Evolutionary conservation across 1,140 invertebrate genomes (phyloP).

Genomic region (Ectropis grisescens): DNA sequence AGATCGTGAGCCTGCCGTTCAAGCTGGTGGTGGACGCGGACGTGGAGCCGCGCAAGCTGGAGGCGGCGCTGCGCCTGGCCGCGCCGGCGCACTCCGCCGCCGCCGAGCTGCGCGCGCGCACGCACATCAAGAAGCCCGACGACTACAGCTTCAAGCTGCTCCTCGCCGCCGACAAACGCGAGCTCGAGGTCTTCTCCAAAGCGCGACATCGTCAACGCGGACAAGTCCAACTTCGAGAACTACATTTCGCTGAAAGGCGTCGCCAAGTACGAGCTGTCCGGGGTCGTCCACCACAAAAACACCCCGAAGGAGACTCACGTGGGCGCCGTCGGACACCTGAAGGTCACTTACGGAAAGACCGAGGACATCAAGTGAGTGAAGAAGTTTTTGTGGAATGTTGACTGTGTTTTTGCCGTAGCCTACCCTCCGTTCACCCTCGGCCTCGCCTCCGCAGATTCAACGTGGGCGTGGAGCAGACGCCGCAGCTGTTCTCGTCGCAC

Average conservation of each 20-base stretch:
- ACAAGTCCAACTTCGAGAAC: conserved; percentile 75
- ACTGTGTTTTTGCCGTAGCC: no score
- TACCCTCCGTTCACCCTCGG: no score
- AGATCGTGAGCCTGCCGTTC: conserved; percentile 68
- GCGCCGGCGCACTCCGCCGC: conserved; percentile 72
- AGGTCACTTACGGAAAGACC: conserved; percentile 51
- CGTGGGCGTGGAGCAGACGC: conserved; percentile 61
- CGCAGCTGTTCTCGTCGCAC: conserved; percentile 66
- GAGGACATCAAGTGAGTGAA: conserved; percentile 71
- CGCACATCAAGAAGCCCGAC: conserved; percentile 59
- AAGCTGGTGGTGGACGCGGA: conserved; percentile 65
- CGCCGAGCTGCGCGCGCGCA: conserved; percentile 70
- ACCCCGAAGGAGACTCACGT: conserved; percentile 70
- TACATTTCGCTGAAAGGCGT: conserved; percentile 73
- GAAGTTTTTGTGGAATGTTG: no score
- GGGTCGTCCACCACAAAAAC: conserved; percentile 68
- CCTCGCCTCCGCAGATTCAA: conserved; percentile 61
- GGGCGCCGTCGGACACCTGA: conserved; percentile 57
- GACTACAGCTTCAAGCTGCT: conserved; percentile 75
- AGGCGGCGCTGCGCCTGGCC: conserved; percentile 61
- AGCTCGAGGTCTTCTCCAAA: conserved; percentile 71
- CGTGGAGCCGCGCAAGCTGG: conserved; percentile 65
- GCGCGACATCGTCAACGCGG: conserved; percentile 64
- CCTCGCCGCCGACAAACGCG: conserved; percentile 70
- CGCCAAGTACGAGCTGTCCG: conserved; percentile 74